Conservation (phyloP, 2,888 invertebrate genomes). For the Pristionchus fissidentatus region DNA sequence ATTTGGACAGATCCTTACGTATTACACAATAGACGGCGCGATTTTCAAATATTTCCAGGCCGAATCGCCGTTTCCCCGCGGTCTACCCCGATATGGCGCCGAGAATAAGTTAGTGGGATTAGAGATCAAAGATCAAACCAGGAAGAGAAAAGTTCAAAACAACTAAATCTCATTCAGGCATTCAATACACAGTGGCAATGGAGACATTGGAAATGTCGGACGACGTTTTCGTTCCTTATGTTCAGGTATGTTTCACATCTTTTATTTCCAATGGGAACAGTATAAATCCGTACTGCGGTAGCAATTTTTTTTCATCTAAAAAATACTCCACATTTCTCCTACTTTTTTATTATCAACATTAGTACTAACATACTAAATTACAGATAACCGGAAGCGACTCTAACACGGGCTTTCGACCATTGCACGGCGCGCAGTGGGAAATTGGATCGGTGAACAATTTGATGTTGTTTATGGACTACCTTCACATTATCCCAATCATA, state of each 20-base stretch:
- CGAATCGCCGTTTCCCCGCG: conserved; percentile 71
- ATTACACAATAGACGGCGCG: too few species aligned
- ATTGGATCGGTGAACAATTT: conserved; percentile 5
- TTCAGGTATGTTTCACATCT: background rate
- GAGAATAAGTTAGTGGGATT: conserved; percentile 33
- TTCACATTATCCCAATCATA: too few species aligned
- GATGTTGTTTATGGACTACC: background rate
- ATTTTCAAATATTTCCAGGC: conserved; percentile 31
- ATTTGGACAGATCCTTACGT: too few species aligned
- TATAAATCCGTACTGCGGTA: too few species aligned
- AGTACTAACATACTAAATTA: background rate
- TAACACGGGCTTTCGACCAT: conserved; percentile 37
- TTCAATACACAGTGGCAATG: conserved; percentile 26
- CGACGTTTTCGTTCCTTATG: background rate
- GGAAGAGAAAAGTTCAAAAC: background rate
- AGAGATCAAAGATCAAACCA: conserved; percentile 35
- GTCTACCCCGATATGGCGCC: conserved; percentile 76
- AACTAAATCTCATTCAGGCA: conserved; percentile 6
- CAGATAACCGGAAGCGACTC: conserved; percentile 18
- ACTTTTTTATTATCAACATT: background rate
- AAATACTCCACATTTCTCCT: too few species aligned
- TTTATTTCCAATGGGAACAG: too few species aligned
- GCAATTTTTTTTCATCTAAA: too few species aligned
- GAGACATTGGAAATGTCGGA: background rate
- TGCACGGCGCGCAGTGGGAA: background rate